Evolutionary conservation across 2,888 invertebrate species (phyloP).

Genomic region (Heteropelma amictum): DNA sequence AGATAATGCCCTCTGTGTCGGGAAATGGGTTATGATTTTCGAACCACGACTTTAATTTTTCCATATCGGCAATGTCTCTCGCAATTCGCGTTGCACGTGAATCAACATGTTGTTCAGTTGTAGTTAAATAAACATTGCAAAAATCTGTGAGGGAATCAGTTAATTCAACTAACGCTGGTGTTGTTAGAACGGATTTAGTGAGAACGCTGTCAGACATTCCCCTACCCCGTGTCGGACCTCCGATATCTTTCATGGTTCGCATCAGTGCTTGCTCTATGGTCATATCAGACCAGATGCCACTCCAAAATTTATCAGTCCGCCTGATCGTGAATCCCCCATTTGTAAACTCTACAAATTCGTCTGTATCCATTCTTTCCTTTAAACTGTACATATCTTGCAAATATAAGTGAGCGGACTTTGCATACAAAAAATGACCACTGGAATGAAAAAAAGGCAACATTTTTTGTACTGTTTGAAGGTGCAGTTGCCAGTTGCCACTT

Average conservation of each 20-base stretch:
- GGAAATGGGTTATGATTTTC: conserved; percentile 8
- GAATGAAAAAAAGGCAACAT: conserved; percentile 14
- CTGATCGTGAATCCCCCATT: conserved; percentile 8
- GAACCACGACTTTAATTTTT: conserved; percentile 61
- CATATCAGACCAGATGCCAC: conserved; percentile 7
- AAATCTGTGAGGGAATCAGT: conserved; percentile 56
- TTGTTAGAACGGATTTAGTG: not conserved
- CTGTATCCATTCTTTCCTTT: not conserved
- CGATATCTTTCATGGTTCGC: conserved; percentile 4
- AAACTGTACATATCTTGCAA: conserved; percentile 12
- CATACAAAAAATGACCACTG: conserved; percentile 20
- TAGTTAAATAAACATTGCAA: conserved; percentile 54
- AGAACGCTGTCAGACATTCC: not conserved
- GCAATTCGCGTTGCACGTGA: conserved; percentile 56
- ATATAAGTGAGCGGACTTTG: conserved; percentile 10
- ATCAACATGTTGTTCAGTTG: conserved; percentile 66
- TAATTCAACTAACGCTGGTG: conserved; percentile 56
- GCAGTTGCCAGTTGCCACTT: conserved; percentile 12
- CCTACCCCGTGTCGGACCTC: conserved; percentile 5
- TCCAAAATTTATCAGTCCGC: conserved; percentile 7
- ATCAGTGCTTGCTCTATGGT: not conserved
- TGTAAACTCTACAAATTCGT: conserved; percentile 3
- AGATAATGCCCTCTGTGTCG: not conserved
- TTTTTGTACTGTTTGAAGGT: conserved; percentile 15
- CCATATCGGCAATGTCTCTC: conserved; percentile 58